Evolutionary conservation across 1,140 invertebrate species (phyloP), one percentile per base, ranked within the genome.

Genomic region (Philopotamus ludificatus): DNA sequence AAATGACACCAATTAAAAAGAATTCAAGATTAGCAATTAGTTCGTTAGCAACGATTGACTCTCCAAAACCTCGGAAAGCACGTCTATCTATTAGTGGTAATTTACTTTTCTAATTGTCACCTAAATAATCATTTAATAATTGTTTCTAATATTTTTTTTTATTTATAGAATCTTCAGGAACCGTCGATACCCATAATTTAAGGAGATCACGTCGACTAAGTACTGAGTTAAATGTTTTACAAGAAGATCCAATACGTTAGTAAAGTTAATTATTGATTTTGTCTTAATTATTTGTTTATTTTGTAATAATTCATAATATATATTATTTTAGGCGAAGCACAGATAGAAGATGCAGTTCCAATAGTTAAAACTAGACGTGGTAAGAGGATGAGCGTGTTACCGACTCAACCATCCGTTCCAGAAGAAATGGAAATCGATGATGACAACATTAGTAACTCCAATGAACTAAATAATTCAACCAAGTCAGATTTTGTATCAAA

Each of bases 241-340:
- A 63, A 47, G 68, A 70, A 64, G 64, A 70, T 62, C 64, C 68
- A 12, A 59, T 66, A n/a, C 39, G 68, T 70, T 28, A 64, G 68
- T 70, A 42, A 20, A 10, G 3, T 8, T 20, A 42, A 18, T 20
- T 42, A 54, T 15, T 9, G n/a, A 28, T 15, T 7, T 22, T 21
- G 20, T 50, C 12, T 22, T 50, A 15, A 7, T 45, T 45, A 15
- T 15, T 15, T 34, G 28, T 34, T 34, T 34, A 4, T 4, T 7
- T 34, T 34, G 12, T 7, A 34, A 34, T 34, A 34, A 34, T 7
- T 7, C 28, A 34, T 34, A 7, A 34, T 12, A 7, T 34, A 7
- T 34, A 42, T 57, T 42, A 7, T 59, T 69, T 58, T 47, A 66
- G 67, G 44, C 39, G 67, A 66, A 63, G 67, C 54, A 49, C 16